Base-by-base conservation (phyloP, 92 coral and sea anemone genomes). In the Chrysogorgia sp. region DNA sequence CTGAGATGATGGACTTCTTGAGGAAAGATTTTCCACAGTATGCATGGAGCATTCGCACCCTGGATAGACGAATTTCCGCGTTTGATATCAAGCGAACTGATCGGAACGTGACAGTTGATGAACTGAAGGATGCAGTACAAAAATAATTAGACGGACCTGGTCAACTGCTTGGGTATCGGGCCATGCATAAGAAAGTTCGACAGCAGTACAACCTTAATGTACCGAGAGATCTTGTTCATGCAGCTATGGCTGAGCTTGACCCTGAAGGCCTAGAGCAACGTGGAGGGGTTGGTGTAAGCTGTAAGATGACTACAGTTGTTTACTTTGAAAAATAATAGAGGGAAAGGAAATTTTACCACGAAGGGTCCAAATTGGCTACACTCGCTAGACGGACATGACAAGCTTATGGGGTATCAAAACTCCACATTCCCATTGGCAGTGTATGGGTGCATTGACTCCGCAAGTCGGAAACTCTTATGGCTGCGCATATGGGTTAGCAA, bases 401-500 rank as follows among this genome's bases (percentile, higher is more conserved):
- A n/a, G n/a, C n/a, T n/a, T n/a, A n/a, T n/a, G n/a, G n/a, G n/a
- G n/a, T n/a, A n/a, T n/a, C n/a, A n/a, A n/a, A n/a, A n/a, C n/a
- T 22, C 34, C 0, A 67, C 74, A 22, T 67, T 40, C 74, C 74
- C 74, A 0, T 45, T 67, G 56, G 74, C 74, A 22, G 21, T 43
- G 1, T 40, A 67, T 67, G 74, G 74, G 15, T 67, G 74, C 58
- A 40, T 67, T 22, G 74, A 67, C 43, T 22, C 74, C 12, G 74
- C 74, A 40, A 67, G 74, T 13, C 33, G 74, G 19, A 67, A 67
- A 33, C 57, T 67, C 7, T 25, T 67, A 19, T 67, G 74, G 74
- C 55, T 67, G 17, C 74, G 74, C 29, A 24, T 67, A 10, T 67
- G 74, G 74, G 74, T 67, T 0, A 67, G 57, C 21, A 67, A 67